Conservation (phyloP, 2,888 invertebrate species). For the Axea sp. region DNA sequence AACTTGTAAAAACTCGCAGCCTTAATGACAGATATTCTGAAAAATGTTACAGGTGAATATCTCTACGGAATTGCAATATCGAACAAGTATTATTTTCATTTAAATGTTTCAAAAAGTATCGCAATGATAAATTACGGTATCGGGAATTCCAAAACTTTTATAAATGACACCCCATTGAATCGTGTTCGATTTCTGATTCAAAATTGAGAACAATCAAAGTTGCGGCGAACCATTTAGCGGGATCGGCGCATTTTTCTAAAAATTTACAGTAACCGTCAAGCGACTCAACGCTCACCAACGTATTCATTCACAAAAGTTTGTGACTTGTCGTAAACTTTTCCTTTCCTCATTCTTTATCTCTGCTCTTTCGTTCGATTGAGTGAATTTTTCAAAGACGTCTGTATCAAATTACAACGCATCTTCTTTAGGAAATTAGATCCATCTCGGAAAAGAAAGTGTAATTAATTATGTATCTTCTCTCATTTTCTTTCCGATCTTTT, state of each 20-base stretch:
- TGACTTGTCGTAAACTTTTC: constrained; percentile 33
- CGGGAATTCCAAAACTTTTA: constrained; percentile 7
- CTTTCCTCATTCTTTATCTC: constrained; percentile 30
- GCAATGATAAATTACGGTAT: too few relatives aligned
- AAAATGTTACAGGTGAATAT: too few relatives aligned
- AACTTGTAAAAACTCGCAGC: too few relatives aligned
- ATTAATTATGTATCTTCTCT: too few relatives aligned
- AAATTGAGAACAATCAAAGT: constrained; percentile 53
- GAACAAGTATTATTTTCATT: too few relatives aligned
- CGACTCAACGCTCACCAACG: constrained; percentile 39
- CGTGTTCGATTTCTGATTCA: constrained; percentile 34
- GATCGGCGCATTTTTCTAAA: constrained; percentile 23
- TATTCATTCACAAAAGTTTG: constrained; percentile 44
- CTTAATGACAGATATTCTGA: too few relatives aligned
- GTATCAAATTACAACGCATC: constrained; percentile 38
- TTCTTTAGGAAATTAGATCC: constrained; percentile 18
- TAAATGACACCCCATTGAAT: constrained; percentile 16
- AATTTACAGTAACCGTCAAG: constrained; percentile 48
- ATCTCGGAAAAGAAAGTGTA: constrained; percentile 14
- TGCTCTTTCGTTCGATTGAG: constrained; percentile 21
- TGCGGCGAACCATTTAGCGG: constrained; percentile 44
- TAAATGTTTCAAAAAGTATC: too few relatives aligned
- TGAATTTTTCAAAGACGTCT: constrained; percentile 13
- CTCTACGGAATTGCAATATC: too few relatives aligned
- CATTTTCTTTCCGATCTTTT: too few relatives aligned